phyloP scores from a whole-genome alignment of 2,888 invertebrate species.

The Archaeoteleia sp. region DNA sequence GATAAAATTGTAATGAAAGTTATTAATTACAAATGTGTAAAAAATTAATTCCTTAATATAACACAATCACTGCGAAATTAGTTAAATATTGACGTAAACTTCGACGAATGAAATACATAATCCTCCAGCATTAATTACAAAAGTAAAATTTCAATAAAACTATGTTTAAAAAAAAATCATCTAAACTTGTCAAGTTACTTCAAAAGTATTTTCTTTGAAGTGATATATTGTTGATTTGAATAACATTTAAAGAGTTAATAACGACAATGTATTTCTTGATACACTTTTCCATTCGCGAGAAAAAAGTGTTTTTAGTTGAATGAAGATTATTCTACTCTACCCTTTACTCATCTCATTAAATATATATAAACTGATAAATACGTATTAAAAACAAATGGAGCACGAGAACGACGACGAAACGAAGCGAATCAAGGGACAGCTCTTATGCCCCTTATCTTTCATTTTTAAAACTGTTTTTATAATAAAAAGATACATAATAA shows the following conservation, averaged over 20 bases:
- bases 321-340: constrained; percentile 44
- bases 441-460: constrained; percentile 16
- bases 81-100: constrained; percentile 9
- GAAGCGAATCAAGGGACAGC: constrained; percentile 46
- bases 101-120: background rate
- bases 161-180: background rate
- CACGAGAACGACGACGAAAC: constrained; percentile 15
- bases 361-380: constrained; percentile 27
- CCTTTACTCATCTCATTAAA: constrained; percentile 39
- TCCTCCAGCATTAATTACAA: background rate
- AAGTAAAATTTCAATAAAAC: constrained; percentile 11
- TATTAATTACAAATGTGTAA: constrained; percentile 35
- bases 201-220: too few relatives aligned
- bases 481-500: constrained; percentile 60
- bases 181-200: too few relatives aligned
- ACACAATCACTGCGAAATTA: constrained; percentile 23
- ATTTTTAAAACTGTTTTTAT: constrained; percentile 65
- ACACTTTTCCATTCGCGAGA: constrained; percentile 1
- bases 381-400: constrained; percentile 24
- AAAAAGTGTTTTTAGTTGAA: constrained; percentile 24
- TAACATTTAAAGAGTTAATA: background rate
- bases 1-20: constrained; percentile 43
- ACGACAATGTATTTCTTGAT: background rate
- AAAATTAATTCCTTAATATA: constrained; percentile 27
- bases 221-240: background rate